Conservation (phyloP, 2,888 invertebrate genomes). For the Nycteola revayana region DNA sequence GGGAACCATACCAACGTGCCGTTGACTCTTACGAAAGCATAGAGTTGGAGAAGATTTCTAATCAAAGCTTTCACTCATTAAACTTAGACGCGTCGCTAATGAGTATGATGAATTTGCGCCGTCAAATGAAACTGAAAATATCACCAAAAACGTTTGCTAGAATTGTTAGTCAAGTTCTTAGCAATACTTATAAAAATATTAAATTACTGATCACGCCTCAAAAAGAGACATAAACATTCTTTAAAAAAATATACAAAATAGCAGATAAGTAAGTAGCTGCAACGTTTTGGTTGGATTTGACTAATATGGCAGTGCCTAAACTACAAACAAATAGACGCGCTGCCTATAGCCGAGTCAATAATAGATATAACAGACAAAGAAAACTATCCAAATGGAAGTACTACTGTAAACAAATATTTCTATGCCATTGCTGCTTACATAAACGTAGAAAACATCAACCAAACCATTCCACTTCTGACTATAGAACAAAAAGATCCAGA, state of each 20-base stretch:
- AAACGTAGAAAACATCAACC: too few species aligned
- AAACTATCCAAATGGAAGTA: conserved; percentile 6
- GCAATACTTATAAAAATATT: conserved; percentile 52
- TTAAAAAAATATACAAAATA: too few species aligned
- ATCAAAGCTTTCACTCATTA: conserved; percentile 31
- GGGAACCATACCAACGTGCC: conserved; percentile 35
- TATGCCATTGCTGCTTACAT: conserved; percentile 20
- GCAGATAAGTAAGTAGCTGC: too few species aligned
- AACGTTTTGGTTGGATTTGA: too few species aligned
- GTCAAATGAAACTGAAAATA: conserved; percentile 36
- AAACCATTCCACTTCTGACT: too few species aligned
- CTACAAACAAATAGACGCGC: too few species aligned
- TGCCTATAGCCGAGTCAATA: too few species aligned
- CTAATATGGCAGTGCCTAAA: too few species aligned
- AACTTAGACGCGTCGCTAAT: conserved; percentile 56
- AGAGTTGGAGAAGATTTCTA: conserved; percentile 40
- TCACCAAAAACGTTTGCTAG: conserved; percentile 40
- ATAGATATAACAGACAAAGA: too few species aligned
- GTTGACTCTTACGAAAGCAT: conserved; percentile 57
- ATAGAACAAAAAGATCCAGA: too few species aligned
- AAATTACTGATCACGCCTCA: neutral
- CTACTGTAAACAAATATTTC: conserved; percentile 14
- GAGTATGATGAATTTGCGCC: conserved; percentile 54
- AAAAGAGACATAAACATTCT: too few species aligned
- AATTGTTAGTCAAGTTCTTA: conserved; percentile 41